Percentiles rank a stretch among this genome's conserved stretches.
Evolutionary conservation across 2,888 invertebrate species (phyloP).

Genomic region (Thereva nobilitata): DNA sequence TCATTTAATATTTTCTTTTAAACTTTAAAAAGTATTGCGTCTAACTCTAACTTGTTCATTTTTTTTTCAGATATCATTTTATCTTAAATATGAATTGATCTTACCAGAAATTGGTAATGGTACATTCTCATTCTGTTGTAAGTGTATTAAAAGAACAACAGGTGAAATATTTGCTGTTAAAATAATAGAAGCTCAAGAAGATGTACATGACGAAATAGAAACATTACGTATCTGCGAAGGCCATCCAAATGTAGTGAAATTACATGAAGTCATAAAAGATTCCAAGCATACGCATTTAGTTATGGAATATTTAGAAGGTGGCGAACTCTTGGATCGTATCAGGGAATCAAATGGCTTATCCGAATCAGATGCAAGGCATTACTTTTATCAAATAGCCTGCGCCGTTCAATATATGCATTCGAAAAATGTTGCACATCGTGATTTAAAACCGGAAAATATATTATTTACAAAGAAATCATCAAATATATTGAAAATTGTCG

Average conservation of each 20-base stretch:
- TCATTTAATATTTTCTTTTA: constrained; percentile 31
- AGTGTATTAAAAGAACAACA: constrained; percentile 74
- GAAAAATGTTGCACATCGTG: constrained; percentile 85
- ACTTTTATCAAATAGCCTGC: constrained; percentile 80
- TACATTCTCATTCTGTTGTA: constrained; percentile 83
- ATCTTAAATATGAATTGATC: constrained; percentile 69
- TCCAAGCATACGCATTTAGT: constrained; percentile 88
- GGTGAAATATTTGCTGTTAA: constrained; percentile 85
- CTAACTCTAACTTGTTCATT: background rate
- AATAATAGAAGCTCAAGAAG: constrained; percentile 57
- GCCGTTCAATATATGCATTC: constrained; percentile 86
- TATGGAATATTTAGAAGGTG: constrained; percentile 81
- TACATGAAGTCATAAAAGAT: constrained; percentile 84
- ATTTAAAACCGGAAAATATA: constrained; percentile 89
- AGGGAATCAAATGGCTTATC: constrained; percentile 69
- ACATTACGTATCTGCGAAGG: constrained; percentile 83
- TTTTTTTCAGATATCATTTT: constrained; percentile 10
- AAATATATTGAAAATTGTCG: constrained; percentile 78
- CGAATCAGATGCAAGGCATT: constrained; percentile 76
- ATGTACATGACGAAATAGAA: constrained; percentile 67
- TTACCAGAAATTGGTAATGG: constrained; percentile 82
- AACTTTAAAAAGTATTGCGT: background rate
- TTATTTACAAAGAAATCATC: constrained; percentile 59
- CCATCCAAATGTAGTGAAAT: constrained; percentile 82
- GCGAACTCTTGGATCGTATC: constrained; percentile 75